Evolutionary conservation across 2,113 vertebrate species (phyloP).

Genomic region (Brienomyrus longianalis): DNA sequence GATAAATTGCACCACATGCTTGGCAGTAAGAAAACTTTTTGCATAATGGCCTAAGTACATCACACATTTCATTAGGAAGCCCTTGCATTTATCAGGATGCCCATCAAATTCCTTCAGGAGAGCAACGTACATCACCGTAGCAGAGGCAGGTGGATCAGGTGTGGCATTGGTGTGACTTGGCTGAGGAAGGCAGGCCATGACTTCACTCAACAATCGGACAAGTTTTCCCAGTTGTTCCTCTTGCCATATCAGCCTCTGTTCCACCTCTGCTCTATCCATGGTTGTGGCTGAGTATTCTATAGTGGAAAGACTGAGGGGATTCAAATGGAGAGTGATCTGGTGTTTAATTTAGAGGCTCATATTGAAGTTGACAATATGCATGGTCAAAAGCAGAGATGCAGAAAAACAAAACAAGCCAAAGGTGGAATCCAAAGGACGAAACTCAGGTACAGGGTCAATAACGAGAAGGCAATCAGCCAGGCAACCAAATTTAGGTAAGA

Average conservation of each 20-base stretch:
- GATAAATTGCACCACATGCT: neutral
- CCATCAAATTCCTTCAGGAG: neutral
- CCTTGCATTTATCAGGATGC: neutral
- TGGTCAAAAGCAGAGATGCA: neutral
- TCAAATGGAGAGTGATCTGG: neutral
- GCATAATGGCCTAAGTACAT: neutral
- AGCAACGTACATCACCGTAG: neutral
- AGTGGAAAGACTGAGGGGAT: neutral
- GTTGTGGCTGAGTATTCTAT: neutral
- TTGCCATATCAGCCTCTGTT: neutral
- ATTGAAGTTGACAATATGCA: neutral
- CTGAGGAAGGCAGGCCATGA: neutral
- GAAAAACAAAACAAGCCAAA: neutral
- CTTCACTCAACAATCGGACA: neutral
- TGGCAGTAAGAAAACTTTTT: neutral
- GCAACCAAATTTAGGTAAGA: neutral
- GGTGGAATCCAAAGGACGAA: neutral
- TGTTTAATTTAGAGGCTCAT: neutral
- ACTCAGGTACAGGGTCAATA: neutral
- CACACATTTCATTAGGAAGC: neutral
- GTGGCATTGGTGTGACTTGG: neutral
- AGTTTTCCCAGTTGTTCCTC: neutral
- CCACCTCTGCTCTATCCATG: neutral
- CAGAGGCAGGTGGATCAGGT: neutral
- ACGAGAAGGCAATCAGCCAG: neutral